Base-by-base conservation (phyloP, 1,140 invertebrate species). In the Adoxophyes honmai region DNA sequence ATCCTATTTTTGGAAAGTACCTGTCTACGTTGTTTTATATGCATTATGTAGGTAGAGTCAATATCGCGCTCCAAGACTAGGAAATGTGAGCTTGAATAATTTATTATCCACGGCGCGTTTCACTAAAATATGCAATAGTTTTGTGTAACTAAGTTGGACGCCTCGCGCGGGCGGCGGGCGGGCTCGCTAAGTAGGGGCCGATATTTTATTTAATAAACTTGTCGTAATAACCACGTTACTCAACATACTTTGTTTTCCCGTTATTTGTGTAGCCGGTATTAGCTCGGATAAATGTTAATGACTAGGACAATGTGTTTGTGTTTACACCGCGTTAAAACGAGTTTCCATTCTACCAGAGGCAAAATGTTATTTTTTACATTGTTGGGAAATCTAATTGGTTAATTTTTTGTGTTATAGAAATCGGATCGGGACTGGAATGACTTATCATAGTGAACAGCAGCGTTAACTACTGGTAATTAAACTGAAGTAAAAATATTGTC, bases 121-220 rank as follows among this genome's bases (percentile, higher is more conserved):
- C 69, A 75, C 73, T 87, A 81, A 87, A 87, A 81, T 85, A 87
- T 87, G 79, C 73, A 87, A 71, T 70, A 78, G 74, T 84, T 83
- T 82, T 83, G 76, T 83, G 69, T 85, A 81, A n/a, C n/a, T n/a
- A n/a, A 81, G 67, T 84, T 78, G 72, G 66, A 68, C 75, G 78
- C 74, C 76, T 78, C 70, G 64, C 60, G 69, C 62, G 71, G 70
- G 64, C 68, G 66, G 28, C 18, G 42, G 42, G 42, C 42, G 37
- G 35, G 34, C 55, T 54, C 34, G 16, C 70, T 82, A 79, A 78
- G 66, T 81, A 75, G 59, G 56, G 44, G 55, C 57, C 68, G 52
- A 75, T 81, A 77, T 81, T 80, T 83, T 86, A 80, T 81, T 79
- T 71, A 78, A 78, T 79, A 85, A 71, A 71, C 61, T 70, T 70